Evolutionary conservation across 2,888 invertebrate genomes (phyloP).

Genomic region (Ochropleura plecta): DNA sequence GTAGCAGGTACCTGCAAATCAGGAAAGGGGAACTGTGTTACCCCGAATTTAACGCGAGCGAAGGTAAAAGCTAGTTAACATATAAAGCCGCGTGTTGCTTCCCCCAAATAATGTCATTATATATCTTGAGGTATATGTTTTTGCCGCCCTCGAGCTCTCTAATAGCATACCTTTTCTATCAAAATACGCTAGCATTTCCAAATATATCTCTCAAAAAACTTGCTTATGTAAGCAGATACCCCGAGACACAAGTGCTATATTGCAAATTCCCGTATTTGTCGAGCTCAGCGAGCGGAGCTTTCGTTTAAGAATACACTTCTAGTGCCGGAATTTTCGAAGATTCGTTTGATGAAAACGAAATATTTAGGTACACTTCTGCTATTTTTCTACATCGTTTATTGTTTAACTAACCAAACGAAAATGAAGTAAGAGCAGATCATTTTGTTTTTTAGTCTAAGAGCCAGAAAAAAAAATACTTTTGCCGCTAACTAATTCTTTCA

Average conservation of each 20-base stretch:
- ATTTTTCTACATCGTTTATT: neutral
- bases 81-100: too few relatives aligned
- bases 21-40: too few relatives aligned
- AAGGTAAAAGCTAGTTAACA: too few relatives aligned
- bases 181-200: neutral
- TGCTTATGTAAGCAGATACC: constrained; percentile 42
- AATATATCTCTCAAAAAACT: constrained; percentile 13
- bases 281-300: constrained; percentile 14
- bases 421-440: neutral
- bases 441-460: neutral
- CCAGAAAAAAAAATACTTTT: neutral
- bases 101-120: neutral
- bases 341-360: constrained; percentile 20
- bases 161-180: constrained; percentile 15
- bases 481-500: neutral
- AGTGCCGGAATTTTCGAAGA: neutral
- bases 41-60: too few relatives aligned
- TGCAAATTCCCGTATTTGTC: constrained; percentile 33
- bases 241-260: constrained; percentile 17
- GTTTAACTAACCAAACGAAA: neutral
- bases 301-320: constrained; percentile 10
- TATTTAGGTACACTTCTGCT: neutral
- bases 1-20: too few relatives aligned
- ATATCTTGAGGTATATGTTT: neutral
- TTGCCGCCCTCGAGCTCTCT: neutral